Evolutionary conservation across 2,113 vertebrate species (phyloP), one percentile per base, ranked within the genome.

Genomic region (Pygoscelis antarcticus): DNA sequence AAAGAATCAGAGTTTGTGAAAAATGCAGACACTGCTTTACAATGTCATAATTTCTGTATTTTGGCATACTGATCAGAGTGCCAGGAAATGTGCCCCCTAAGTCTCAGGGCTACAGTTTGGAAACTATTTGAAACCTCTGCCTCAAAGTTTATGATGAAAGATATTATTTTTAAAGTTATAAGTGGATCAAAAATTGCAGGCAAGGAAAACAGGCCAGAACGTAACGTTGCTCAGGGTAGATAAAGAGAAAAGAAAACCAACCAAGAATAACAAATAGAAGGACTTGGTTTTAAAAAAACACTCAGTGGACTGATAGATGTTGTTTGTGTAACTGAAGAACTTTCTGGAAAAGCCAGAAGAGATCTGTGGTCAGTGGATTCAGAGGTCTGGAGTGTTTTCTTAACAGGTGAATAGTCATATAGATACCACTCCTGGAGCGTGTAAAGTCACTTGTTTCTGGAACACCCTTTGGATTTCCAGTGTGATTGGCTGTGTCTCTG

Each of bases 181-280:
- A 81, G 26, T 25, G 34, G 54, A 85, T 93, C 40, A 85, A 83
- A 89, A 87, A 42, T 12, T 44, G 19, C 36, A 68, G 81, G 54
- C 84, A 83, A 90, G 75, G 32, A 93, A 93, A 96, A 94, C 87
- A 96, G 47, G 70, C 42, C 51, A 54, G 66, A 61, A 95, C 27
- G 85, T 93, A 90, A 2, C 0, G 0, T 61, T 95, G 74, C 52
- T 91, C 0, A 36, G 36, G 29, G 75, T 52, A 90, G 89, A 95
- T 96, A 94, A 91, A 94, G 68, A 27, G 64, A 83, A 83, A 90
- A 93, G 87, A 30, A 96, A 95, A 95, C 32, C 79, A 90, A 94
- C 46, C 34, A 93, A 94, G 87, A 96, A 93, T 62, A 96, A 93
- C 90, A 96, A 97, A 70, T 26, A 90, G 46, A 55, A 91, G 66